A percentile compares a stretch with the other conserved stretches of the same genome.
Evolutionary conservation across 2,113 vertebrate species (phyloP).

Genomic region (Myodes glareolus): DNA sequence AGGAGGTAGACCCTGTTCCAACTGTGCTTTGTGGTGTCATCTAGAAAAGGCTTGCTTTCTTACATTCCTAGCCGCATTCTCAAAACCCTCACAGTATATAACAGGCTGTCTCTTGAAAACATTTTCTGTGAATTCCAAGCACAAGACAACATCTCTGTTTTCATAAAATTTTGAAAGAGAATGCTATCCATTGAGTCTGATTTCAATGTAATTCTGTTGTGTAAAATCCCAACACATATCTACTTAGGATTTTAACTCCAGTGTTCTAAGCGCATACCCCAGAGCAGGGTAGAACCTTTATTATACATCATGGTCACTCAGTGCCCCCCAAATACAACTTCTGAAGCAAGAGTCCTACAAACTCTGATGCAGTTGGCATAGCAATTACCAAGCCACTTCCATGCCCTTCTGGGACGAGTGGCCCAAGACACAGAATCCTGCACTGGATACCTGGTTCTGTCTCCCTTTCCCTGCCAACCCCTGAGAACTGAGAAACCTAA

Average conservation of each 20-base stretch:
- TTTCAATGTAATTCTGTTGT: neutral
- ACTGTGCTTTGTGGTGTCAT: neutral
- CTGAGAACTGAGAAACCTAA: neutral
- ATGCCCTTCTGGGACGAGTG: neutral
- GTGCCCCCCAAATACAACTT: neutral
- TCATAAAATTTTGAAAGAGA: neutral
- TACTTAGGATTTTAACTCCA: neutral
- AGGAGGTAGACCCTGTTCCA: conserved; percentile 4
- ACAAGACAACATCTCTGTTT: neutral
- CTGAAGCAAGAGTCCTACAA: neutral
- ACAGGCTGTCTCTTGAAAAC: neutral
- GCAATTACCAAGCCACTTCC: neutral
- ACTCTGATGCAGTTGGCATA: neutral
- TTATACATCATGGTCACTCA: neutral
- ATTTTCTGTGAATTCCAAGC: conserved; percentile 14
- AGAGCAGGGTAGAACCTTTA: neutral
- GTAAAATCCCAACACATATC: neutral
- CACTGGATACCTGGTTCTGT: neutral
- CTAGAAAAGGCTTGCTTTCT: neutral
- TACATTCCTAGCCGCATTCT: neutral
- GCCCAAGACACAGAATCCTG: neutral
- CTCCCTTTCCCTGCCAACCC: neutral
- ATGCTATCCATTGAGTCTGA: neutral
- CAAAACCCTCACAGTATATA: neutral
- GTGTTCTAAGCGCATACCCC: neutral